Conservation (phyloP, 2,888 invertebrate species). For the Apamea sordens region DNA sequence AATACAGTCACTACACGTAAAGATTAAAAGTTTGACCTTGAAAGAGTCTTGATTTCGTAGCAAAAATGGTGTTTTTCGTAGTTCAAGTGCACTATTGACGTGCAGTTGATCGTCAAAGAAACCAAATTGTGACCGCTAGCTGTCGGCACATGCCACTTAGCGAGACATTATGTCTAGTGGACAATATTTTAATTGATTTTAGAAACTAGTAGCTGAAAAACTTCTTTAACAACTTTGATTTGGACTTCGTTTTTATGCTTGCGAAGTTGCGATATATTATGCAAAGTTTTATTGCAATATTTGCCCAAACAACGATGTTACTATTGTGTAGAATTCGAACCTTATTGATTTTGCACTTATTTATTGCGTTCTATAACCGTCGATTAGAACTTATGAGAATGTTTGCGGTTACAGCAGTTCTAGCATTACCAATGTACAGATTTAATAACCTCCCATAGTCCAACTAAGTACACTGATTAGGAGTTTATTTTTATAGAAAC, state of each 20-base stretch:
- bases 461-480: not conserved
- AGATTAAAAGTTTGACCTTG: not conserved
- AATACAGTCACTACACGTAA: conserved; percentile 2
- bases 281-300: conserved; percentile 16
- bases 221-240: not conserved
- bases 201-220: conserved; percentile 5
- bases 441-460: not conserved
- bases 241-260: not conserved
- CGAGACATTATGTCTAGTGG: conserved; percentile 37
- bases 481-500: not conserved
- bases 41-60: not conserved
- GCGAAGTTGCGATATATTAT: not conserved
- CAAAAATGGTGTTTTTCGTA: not conserved
- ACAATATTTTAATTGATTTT: conserved; percentile 38
- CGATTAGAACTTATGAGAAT: not conserved
- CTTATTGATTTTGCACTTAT: conserved; percentile 43
- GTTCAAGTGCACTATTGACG: not conserved
- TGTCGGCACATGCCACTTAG: conserved; percentile 47
- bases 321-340: conserved; percentile 19
- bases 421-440: not conserved
- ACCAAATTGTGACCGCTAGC: conserved; percentile 52
- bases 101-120: conserved; percentile 17
- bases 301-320: conserved; percentile 1
- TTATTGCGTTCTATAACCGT: not conserved
- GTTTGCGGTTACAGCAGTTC: conserved; percentile 3